Evolutionary conservation across 2,888 invertebrate species (phyloP).

Genomic region (Teleogryllus oceanicus): DNA sequence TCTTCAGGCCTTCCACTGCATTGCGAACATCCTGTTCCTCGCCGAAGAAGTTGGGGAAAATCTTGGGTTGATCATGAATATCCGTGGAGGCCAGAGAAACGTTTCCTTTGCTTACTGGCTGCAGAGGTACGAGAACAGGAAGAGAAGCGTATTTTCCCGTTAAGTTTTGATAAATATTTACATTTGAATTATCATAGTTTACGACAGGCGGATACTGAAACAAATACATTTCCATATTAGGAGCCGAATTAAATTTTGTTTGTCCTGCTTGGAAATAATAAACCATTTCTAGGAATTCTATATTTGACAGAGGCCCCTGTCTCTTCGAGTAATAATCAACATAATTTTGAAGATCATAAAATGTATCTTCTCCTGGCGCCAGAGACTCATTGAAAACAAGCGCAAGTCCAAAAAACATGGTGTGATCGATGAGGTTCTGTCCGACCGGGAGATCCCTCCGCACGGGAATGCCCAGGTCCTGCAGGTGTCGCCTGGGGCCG

Average conservation of each 20-base stretch:
- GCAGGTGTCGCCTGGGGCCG: conserved; percentile 71
- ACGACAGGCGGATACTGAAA: neutral
- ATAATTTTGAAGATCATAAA: neutral
- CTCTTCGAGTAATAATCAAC: neutral
- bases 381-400: neutral
- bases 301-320: neutral
- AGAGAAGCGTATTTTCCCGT: neutral
- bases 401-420: neutral
- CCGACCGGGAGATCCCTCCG: conserved; percentile 79
- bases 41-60: neutral
- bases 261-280: neutral
- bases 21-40: neutral
- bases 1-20: neutral
- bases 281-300: neutral
- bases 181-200: neutral
- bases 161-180: neutral
- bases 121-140: neutral
- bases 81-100: neutral
- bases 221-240: neutral
- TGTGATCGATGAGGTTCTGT: conserved; percentile 83
- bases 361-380: neutral
- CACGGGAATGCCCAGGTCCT: conserved; percentile 67
- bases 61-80: neutral
- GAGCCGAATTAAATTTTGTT: neutral
- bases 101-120: neutral